Base-by-base conservation (phyloP, 2,113 vertebrate genomes). In the Oncorhynchus nerka region DNA sequence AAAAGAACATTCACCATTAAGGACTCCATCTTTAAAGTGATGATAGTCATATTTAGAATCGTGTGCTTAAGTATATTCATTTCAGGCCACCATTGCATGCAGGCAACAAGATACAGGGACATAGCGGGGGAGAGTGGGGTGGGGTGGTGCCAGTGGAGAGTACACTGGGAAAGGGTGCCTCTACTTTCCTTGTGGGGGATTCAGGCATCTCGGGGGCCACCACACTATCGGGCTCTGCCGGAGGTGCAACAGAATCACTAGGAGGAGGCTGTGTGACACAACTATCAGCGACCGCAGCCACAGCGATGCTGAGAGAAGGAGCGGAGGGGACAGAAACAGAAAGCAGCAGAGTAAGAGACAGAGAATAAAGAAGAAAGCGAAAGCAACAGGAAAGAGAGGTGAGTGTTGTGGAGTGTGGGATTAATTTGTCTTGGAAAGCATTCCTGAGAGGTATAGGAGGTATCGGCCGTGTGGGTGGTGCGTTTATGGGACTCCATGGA, bases 161-260 rank as follows among this genome's bases (percentile, higher is more conserved):
- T n/a, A 85, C 86, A 86, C 78, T 84, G 87, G 86, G 90, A 84
- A 86, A 87, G 67, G 87, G 86, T 80, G 91, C 85, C 86, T 92
- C 89, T 93, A 93, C 93, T 94, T 93, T 94, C 92, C 93, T 94
- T 90, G 82, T 92, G 86, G 92, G 91, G 89, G 92, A 91, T 80
- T 90, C 91, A 84, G 93, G 91, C 88, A 93, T 94, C 90, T 92
- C 92, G 84, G 91, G 90, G 88, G 89, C 88, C 91, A 92, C 92
- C 90, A 91, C 93, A 91, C 90, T 92, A 93, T 93, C 92, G 89
- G 92, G 90, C 79, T 91, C 90, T 84, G 91, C 90, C 79, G 91
- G 90, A 81, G 92, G 89, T 84, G 81, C 79, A 67, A 81, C 73
- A 32, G 83, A 76, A 70, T 76, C 79, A 72, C 83, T 85, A 88